Percentiles rank a stretch among this genome's conserved stretches.
These are phyloP conservation scores for Chromis chromis DNA, from an alignment of 2,797 vertebrate genomes.

Conservation along the genomic window DNA sequence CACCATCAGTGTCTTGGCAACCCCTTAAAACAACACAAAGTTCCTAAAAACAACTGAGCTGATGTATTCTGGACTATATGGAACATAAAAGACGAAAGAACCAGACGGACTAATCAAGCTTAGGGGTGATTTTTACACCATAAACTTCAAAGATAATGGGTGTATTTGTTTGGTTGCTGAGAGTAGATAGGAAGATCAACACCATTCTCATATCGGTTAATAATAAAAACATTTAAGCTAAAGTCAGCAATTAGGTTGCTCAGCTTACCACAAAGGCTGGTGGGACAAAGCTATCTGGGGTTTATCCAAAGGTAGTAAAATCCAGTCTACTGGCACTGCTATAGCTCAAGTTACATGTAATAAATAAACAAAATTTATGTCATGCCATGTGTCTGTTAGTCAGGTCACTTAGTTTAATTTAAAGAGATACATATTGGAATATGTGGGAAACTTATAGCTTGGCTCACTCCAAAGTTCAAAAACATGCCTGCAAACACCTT, in stretches of 20 bases:
- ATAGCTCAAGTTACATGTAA: neutral
- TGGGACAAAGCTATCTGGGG: neutral
- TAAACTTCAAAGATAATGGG: too few relatives aligned
- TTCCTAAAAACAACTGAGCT: constrained; percentile 44
- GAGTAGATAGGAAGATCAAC: too few relatives aligned
- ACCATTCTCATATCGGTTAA: too few relatives aligned
- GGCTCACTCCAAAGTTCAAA: neutral
- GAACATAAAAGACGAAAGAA: constrained; percentile 4
- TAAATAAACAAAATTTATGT: neutral
- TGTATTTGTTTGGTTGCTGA: too few relatives aligned
- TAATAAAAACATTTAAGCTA: neutral
- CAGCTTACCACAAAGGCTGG: neutral
- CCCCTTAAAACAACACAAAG: constrained; percentile 36
- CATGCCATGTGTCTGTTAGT: too few relatives aligned
- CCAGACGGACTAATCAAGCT: constrained; percentile 18
- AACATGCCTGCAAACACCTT: neutral
- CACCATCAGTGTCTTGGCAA: constrained; percentile 69
- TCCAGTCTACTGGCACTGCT: neutral
- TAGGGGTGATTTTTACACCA: constrained; percentile 2
- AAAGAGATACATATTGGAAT: neutral
- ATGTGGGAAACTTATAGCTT: neutral
- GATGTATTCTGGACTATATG: constrained; percentile 18
- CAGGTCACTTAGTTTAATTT: neutral
- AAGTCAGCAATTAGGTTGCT: neutral
- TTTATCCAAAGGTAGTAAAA: neutral